These are phyloP conservation scores for Fringilla coelebs DNA, from an alignment of 2,797 vertebrate genomes.

Conservation along the genomic window DNA sequence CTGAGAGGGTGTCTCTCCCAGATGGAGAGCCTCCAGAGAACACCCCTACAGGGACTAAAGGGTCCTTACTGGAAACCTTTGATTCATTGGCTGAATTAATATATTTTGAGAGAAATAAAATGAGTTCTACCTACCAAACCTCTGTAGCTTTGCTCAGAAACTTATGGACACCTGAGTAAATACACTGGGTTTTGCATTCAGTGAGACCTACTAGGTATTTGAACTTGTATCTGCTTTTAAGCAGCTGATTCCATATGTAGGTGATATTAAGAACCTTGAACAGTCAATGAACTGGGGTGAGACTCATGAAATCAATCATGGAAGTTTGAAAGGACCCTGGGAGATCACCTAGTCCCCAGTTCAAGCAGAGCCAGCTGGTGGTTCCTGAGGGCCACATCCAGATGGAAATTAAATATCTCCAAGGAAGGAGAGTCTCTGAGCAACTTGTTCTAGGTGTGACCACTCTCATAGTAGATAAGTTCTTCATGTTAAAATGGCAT, in stretches of 20 bases:
- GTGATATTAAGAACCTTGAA: background rate
- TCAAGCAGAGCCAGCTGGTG: background rate
- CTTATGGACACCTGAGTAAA: background rate
- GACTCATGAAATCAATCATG: fast-evolving
- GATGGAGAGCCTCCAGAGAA: background rate
- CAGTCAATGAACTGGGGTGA: background rate
- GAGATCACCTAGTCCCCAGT: background rate
- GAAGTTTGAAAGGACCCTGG: background rate
- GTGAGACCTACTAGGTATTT: background rate
- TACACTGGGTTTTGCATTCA: background rate
- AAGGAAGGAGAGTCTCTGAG: background rate
- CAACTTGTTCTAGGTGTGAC: background rate
- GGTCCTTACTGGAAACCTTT: background rate
- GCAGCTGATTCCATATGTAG: background rate
- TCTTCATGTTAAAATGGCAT: background rate
- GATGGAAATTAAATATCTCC: background rate
- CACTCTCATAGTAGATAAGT: background rate
- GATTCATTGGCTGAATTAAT: background rate
- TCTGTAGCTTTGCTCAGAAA: background rate
- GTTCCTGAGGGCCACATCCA: background rate
- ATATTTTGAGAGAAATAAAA: background rate
- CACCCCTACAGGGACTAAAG: background rate
- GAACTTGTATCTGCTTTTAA: background rate
- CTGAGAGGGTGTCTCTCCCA: background rate
- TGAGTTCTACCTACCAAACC: background rate